Conservation (phyloP, 2,888 invertebrate genomes). For the Tyria jacobaeae region DNA sequence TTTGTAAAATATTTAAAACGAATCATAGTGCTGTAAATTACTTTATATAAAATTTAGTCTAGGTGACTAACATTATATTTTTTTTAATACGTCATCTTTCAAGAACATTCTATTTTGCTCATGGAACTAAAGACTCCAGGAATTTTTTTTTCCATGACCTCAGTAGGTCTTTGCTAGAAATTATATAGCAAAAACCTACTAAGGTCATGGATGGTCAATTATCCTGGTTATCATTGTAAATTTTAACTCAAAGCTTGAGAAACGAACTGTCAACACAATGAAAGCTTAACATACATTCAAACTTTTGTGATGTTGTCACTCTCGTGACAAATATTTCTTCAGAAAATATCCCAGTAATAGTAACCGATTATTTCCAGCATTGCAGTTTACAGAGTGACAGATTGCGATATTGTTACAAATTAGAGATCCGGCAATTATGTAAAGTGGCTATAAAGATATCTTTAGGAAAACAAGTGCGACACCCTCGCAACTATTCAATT, state of each 20-base stretch:
- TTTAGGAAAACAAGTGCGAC: slow-evolving; percentile 78
- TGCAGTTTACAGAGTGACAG: slow-evolving; percentile 72
- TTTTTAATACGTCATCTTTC: too few species aligned
- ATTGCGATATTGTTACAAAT: slow-evolving; percentile 82
- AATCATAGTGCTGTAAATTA: too few species aligned
- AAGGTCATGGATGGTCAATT: too few species aligned
- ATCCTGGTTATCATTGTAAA: background rate
- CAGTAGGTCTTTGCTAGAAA: background rate
- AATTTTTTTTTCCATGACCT: background rate
- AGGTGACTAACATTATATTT: too few species aligned
- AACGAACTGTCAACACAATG: background rate
- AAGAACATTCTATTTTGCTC: too few species aligned
- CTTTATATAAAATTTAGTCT: too few species aligned
- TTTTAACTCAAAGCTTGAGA: background rate
- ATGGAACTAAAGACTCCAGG: too few species aligned
- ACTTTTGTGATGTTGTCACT: background rate
- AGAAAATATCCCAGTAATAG: slow-evolving; percentile 40
- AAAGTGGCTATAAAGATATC: slow-evolving; percentile 83
- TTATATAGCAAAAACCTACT: background rate
- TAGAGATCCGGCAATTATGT: slow-evolving; percentile 82
- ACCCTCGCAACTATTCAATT: slow-evolving; percentile 84
- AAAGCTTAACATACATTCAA: background rate
- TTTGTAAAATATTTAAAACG: too few species aligned
- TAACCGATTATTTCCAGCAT: slow-evolving; percentile 43
- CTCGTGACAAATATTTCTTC: background rate